Evolutionary conservation across 2,888 invertebrate genomes (phyloP), one percentile per base, ranked within the genome.

Genomic region (Troides helena): DNA sequence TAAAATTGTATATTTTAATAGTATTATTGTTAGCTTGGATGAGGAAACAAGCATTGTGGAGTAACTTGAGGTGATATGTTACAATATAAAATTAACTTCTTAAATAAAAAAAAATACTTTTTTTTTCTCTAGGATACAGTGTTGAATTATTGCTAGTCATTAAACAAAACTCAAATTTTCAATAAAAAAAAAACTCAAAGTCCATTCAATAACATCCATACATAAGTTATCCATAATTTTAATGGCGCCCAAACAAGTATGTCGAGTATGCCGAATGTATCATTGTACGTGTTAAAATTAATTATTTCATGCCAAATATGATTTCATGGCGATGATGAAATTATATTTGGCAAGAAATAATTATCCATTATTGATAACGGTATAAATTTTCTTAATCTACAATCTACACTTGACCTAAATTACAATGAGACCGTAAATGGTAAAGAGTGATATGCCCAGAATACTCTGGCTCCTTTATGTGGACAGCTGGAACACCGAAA

Each of bases 261-360:
- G 18, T 30, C 3, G 7, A n/a, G 14, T 30, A 25, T 1, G n/a
- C 30, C 10, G 46, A 25, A 66, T 46, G 30, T 5, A 18, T 30
- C 30, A 46, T 59, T 57, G n/a, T 30, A 18, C 60, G 50, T 58
- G 23, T 25, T 60, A 46, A 59, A 60, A 60, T 53, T 18, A n/a
- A 53, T 53, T 53, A n/a, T 7, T 53, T 53, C 53, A 53, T n/a
- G 18, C 53, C n/a, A 18, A 53, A 53, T 53, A 53, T 53, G 53
- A n/a, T 53, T 46, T 46, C 53, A n/a, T 53, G n/a, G 18, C 14
- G 12, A 2, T 12, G 43, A 43, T 17, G 12, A 46, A 4, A 46
- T 46, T n/a, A 53, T 53, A 53, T 53, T 53, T 53, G 53, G n/a
- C 18, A n/a, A 18, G n/a, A n/a, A 6, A 53, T 53, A 53, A n/a